Percentiles rank a stretch among this genome's conserved stretches.
phyloP scores from a whole-genome alignment of 2,113 vertebrate species.

The Erythrolamprus reginae region DNA sequence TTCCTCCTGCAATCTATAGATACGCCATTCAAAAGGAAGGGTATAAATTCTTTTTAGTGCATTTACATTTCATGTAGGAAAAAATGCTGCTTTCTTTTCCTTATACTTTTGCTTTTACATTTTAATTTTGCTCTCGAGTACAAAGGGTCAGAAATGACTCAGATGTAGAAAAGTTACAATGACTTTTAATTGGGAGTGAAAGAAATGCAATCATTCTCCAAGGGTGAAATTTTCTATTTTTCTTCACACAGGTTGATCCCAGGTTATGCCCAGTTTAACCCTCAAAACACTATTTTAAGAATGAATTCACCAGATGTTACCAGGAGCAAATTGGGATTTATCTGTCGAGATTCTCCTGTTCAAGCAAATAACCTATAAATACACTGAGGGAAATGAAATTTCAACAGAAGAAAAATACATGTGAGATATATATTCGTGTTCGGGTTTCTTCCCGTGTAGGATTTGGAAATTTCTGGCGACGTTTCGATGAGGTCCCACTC shows the following conservation, averaged over 20 bases:
- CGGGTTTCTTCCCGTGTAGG: too few relatives aligned
- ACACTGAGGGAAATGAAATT: not conserved
- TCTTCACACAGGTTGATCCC: conserved; percentile 19
- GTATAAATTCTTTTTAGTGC: not conserved
- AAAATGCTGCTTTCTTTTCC: not conserved
- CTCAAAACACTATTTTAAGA: not conserved
- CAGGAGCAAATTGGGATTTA: not conserved
- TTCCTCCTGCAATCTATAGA: conserved; percentile 17
- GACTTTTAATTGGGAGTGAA: conserved; percentile 44
- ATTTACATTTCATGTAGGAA: conserved; percentile 23
- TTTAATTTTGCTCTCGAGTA: conserved; percentile 45
- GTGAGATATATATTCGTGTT: too few relatives aligned
- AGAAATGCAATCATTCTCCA: conserved; percentile 50
- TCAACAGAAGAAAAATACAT: too few relatives aligned
- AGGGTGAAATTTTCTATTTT: conserved; percentile 47
- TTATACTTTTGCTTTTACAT: conserved; percentile 35
- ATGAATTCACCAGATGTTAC: not conserved
- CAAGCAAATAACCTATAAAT: not conserved
- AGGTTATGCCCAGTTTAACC: conserved; percentile 35
- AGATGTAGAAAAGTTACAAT: conserved; percentile 54
- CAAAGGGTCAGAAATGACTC: conserved; percentile 40
- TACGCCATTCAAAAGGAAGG: conserved; percentile 2
- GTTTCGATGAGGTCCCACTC: too few relatives aligned
- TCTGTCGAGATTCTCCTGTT: not conserved
- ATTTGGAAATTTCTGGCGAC: too few relatives aligned